Evolutionary conservation across 2,113 vertebrate genomes (phyloP), one percentile per base, ranked within the genome.

Genomic region (Pelecanoides urinatrix): DNA sequence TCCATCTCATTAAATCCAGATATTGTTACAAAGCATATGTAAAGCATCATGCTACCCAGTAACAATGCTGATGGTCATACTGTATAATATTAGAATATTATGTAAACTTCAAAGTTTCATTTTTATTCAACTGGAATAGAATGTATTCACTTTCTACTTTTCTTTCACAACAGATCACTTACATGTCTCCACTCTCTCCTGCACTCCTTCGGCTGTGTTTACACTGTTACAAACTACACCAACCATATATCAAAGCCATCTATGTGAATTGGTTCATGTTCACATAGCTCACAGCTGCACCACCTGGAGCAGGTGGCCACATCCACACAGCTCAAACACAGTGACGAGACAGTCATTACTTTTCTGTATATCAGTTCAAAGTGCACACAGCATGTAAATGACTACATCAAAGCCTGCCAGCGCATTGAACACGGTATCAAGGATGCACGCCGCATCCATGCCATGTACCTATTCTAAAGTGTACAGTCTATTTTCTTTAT

Each of bases 401-500:
- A 29, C n/a, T 59, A 49, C 2, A 2, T 34, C 32, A 29, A 75
- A 71, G 56, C 13, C 45, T 75, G 11, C 29, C 9, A 19, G 65
- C 78, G 21, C 45, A 5, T 19, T 45, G 45, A 84, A 65, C 30
- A 42, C 0, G 0, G 30, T 16, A 14, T 21, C 61, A 76, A 72
- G 32, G 34, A 86, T 32, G 12, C 40, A 74, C 18, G 9, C 0
- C 36, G 59, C n/a, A 79, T 21, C 38, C 40, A 5, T 25, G 13
- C 23, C 2, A 1, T 6, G 3, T 23, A 52, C 14, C 20, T 38
- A 15, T 38, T 25, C 3, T 14, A 25, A n/a, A 88, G 12, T 1
- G 16, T 29, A 77, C 2, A 7, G 4, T 52, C 17, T 9, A 6
- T 53, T 67, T 66, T 59, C 30, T 34, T 78, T 50, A 67, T 2